Conservation (phyloP, 2,113 vertebrate genomes). For the Hippoglossus stenolepis region DNA sequence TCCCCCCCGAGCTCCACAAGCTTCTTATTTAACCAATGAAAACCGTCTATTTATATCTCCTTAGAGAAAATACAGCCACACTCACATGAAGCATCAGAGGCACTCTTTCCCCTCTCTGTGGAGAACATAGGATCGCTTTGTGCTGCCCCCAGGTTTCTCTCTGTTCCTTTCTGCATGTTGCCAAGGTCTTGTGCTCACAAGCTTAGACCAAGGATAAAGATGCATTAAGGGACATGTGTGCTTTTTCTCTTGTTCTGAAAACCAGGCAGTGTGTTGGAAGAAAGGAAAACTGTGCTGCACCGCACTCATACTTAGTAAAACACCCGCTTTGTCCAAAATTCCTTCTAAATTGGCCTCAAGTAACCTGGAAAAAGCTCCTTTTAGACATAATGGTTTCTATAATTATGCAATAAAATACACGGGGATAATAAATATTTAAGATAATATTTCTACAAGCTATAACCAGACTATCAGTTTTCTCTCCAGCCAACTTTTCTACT, state of each 20-base stretch:
- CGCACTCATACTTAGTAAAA: slow-evolving; percentile 30
- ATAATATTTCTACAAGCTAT: neutral
- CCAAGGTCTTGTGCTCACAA: slow-evolving; percentile 47
- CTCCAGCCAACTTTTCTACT: neutral
- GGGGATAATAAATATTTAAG: slow-evolving; percentile 16
- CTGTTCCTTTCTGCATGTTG: slow-evolving; percentile 29
- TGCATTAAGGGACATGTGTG: slow-evolving; percentile 42
- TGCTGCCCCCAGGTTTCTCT: slow-evolving; percentile 59
- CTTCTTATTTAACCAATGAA: slow-evolving; percentile 65
- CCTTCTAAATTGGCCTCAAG: slow-evolving; percentile 8
- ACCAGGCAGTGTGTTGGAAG: slow-evolving; percentile 16
- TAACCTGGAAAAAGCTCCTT: slow-evolving; percentile 19
- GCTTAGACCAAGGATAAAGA: slow-evolving; percentile 56
- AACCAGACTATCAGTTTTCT: slow-evolving; percentile 3
- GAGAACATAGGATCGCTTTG: slow-evolving; percentile 72
- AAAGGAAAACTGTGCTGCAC: slow-evolving; percentile 1
- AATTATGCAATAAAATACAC: slow-evolving; percentile 31
- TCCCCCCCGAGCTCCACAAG: slow-evolving; percentile 40
- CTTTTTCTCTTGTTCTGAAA: slow-evolving; percentile 37
- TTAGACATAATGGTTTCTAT: slow-evolving; percentile 22
- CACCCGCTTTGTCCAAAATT: slow-evolving; percentile 29
- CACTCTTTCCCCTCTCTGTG: slow-evolving; percentile 51
- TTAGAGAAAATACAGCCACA: slow-evolving; percentile 54
- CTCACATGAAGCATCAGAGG: slow-evolving; percentile 50
- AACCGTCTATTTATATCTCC: slow-evolving; percentile 73